These are phyloP conservation scores for Lordiphosa andalusiaca DNA, from an alignment of 2,888 invertebrate genomes.

Conservation along the genomic window DNA sequence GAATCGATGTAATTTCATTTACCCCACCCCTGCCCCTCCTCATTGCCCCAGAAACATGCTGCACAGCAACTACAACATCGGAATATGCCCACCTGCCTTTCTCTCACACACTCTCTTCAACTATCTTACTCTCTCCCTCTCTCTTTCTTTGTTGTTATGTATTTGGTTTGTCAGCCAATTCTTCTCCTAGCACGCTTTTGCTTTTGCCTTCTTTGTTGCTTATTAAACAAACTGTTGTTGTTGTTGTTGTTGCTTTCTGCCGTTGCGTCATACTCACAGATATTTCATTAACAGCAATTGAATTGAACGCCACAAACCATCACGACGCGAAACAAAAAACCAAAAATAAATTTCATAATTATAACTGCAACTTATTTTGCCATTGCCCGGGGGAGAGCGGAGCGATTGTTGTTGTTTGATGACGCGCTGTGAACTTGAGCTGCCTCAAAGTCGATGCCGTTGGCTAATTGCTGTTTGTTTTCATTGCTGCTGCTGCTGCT, in stretches of 20 bases:
- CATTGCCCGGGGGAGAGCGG: background rate
- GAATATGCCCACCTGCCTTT: background rate
- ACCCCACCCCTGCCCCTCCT: conserved; percentile 6
- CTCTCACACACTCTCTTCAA: background rate
- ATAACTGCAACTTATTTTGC: conserved; percentile 32
- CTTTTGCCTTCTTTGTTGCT: conserved; percentile 15
- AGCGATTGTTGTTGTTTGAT: conserved; percentile 13
- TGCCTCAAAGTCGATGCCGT: conserved; percentile 33
- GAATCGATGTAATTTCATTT: conserved; percentile 34
- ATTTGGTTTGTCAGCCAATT: conserved; percentile 22
- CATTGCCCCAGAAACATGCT: no score
- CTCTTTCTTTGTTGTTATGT: conserved; percentile 31
- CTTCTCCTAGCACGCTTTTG: conserved; percentile 17
- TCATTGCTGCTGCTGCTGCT: conserved; percentile 13
- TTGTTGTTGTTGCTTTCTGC: conserved; percentile 12
- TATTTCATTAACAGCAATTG: conserved; percentile 34
- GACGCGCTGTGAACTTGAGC: conserved; percentile 35
- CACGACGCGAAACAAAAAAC: conserved; percentile 1
- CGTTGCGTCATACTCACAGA: conserved; percentile 28
- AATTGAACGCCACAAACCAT: conserved; percentile 13
- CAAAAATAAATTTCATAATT: conserved; percentile 33
- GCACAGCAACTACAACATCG: no score
- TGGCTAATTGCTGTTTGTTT: conserved; percentile 9
- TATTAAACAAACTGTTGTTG: conserved; percentile 4
- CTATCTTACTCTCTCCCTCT: background rate